phyloP scores from a whole-genome alignment of 2,888 invertebrate species.

The Caenorhabditis becei region DNA sequence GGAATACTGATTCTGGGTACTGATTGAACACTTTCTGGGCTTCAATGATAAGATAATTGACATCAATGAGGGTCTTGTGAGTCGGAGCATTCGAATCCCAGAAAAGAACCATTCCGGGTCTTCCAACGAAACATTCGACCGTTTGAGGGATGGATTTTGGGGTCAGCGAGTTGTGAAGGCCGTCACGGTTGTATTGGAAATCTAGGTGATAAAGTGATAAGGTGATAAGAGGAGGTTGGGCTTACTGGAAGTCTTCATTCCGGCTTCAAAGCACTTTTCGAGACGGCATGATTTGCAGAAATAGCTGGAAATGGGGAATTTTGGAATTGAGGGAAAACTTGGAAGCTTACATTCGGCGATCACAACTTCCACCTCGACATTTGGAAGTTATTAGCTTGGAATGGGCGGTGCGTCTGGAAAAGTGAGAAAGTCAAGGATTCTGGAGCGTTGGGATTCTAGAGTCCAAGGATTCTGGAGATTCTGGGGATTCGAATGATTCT shows the following conservation, averaged over 20 bases:
- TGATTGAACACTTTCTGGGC: constrained; percentile 13
- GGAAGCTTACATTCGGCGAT: background rate
- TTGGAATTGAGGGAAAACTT: background rate
- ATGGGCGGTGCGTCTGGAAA: constrained; percentile 35
- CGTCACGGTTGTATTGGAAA: constrained; percentile 48
- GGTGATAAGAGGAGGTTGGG: background rate
- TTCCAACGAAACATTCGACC: constrained; percentile 22
- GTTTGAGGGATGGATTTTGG: constrained; percentile 21
- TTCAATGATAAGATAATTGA: constrained; percentile 4
- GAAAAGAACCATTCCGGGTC: constrained; percentile 36
- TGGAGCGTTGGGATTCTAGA: too few relatives aligned
- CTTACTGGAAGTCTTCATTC: constrained; percentile 43
- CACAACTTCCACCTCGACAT: constrained; percentile 26
- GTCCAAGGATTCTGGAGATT: too few relatives aligned
- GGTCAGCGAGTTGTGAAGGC: background rate
- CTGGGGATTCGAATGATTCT: too few relatives aligned
- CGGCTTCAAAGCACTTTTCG: constrained; percentile 26
- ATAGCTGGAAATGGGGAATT: constrained; percentile 6
- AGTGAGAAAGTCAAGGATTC: background rate
- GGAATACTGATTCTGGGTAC: constrained; percentile 11
- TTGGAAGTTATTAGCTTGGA: constrained; percentile 21
- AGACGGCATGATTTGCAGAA: constrained; percentile 43
- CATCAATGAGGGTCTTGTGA: constrained; percentile 16
- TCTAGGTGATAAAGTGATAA: constrained; percentile 7
- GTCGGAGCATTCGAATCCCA: constrained; percentile 31